Evolutionary conservation across 2,113 vertebrate genomes (phyloP), one percentile per base, ranked within the genome.

Genomic region (Tinamus guttatus): DNA sequence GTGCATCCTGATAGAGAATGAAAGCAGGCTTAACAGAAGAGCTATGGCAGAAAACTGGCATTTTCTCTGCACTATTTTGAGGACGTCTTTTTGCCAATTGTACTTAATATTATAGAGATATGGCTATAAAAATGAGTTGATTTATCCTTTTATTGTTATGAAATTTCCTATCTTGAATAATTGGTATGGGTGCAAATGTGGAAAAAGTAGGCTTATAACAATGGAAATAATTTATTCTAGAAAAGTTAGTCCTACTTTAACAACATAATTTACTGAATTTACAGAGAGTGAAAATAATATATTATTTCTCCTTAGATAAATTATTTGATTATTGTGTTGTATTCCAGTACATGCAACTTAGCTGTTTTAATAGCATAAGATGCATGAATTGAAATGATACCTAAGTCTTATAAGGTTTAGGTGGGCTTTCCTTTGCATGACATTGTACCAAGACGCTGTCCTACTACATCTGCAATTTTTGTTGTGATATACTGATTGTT

Each of bases 61-160:
- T 88, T 92, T 94, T 94, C 60, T 86, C 58, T 81, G 43, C 34
- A 13, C 21, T 83, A 63, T 38, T 95, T 34, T 93, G 45, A 88
- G 69, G 59, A 45, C 36, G 78, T 63, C 14, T 84, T 93, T 81
- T 19, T 78, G 83, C 75, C 77, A 95, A 32, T 30, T 92, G 30
- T 76, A 67, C 21, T 89, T 86, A 70, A 70, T 84, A 68, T 84
- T 94, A 63, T 40, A 64, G 21, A 91, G 71, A 41, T 85, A 49
- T 76, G 75, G 45, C 70, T 84, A 71, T 54, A 65, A 30, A 3
- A 0, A 4, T 22, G 11, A 11, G 7, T 40, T 40, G 27, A 56
- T 89, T 93, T 91, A 28, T 87, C n/a, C n/a, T n/a, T n/a, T n/a
- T n/a, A n/a, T n/a, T n/a, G n/a, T n/a, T n/a, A n/a, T n/a, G n/a